Percentiles rank a stretch among this genome's conserved stretches.
Evolutionary conservation across 2,888 invertebrate genomes (phyloP).

Genomic region (Drosophila pegasa): DNA sequence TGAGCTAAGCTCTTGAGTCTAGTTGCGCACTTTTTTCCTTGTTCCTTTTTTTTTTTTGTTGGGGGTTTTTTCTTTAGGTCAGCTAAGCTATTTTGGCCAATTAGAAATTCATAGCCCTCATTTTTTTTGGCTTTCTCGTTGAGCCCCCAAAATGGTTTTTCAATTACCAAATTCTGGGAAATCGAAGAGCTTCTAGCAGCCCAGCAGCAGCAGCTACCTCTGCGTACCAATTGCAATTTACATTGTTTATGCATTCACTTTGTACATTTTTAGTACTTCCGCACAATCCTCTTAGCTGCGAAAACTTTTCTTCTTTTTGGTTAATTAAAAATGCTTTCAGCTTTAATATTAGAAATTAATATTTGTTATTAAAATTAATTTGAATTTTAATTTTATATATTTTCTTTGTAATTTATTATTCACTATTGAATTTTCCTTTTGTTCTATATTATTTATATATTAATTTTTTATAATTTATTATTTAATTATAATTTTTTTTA

Average conservation of each 20-base stretch:
- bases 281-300: not conserved
- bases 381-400: not conserved
- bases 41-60: not conserved
- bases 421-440: too few species aligned
- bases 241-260: slow-evolving; percentile 5
- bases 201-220: not conserved
- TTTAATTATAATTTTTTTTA: too few species aligned
- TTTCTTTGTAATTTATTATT: not conserved
- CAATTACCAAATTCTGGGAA: slow-evolving; percentile 36
- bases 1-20: slow-evolving; percentile 29
- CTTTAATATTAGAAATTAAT: not conserved
- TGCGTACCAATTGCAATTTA: not conserved
- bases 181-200: not conserved
- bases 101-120: slow-evolving; percentile 24
- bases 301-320: not conserved
- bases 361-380: too few species aligned
- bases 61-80: too few species aligned
- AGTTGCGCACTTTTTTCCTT: slow-evolving; percentile 1
- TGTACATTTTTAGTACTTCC: not conserved
- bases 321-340: not conserved
- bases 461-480: too few species aligned
- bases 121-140: not conserved
- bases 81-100: slow-evolving; percentile 28
- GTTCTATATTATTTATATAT: too few species aligned
- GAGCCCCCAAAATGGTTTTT: slow-evolving; percentile 10